phyloP scores from a whole-genome alignment of 1,140 invertebrate species.

The Helicoverpa zea region DNA sequence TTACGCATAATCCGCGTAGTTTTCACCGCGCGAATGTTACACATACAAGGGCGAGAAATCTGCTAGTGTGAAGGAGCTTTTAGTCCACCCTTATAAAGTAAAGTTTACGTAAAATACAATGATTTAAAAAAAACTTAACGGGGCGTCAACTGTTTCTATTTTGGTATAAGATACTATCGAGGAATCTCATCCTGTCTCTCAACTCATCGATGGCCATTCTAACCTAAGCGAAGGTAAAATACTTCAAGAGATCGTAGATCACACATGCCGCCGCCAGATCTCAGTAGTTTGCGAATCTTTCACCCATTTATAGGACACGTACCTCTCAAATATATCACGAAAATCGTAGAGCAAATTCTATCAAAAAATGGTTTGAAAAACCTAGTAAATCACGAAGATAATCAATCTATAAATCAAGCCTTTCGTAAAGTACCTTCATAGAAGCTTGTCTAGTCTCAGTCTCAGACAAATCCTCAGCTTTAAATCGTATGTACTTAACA shows the following conservation, averaged over 20 bases:
- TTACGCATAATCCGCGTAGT: too few relatives aligned
- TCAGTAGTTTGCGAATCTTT: background rate
- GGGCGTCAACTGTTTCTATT: too few relatives aligned
- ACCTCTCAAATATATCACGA: background rate
- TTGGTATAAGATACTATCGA: too few relatives aligned
- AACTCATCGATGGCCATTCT: background rate
- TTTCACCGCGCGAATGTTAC: too few relatives aligned
- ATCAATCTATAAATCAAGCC: background rate
- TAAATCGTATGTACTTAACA: background rate
- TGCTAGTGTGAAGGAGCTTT: too few relatives aligned
- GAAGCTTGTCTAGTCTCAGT: too few relatives aligned
- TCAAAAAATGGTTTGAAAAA: background rate
- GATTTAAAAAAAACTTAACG: too few relatives aligned
- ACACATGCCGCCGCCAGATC: background rate
- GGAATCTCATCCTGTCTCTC: background rate
- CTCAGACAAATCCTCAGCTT: too few relatives aligned
- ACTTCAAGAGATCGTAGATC: background rate
- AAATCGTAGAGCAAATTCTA: background rate
- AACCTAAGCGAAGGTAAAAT: background rate
- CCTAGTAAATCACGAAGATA: background rate
- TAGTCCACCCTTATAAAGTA: too few relatives aligned
- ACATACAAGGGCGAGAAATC: too few relatives aligned
- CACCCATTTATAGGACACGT: background rate
- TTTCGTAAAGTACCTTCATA: too few relatives aligned
- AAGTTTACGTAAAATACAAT: too few relatives aligned